Conservation (phyloP, 2,888 invertebrate species). For the Cheilosia pagana region DNA sequence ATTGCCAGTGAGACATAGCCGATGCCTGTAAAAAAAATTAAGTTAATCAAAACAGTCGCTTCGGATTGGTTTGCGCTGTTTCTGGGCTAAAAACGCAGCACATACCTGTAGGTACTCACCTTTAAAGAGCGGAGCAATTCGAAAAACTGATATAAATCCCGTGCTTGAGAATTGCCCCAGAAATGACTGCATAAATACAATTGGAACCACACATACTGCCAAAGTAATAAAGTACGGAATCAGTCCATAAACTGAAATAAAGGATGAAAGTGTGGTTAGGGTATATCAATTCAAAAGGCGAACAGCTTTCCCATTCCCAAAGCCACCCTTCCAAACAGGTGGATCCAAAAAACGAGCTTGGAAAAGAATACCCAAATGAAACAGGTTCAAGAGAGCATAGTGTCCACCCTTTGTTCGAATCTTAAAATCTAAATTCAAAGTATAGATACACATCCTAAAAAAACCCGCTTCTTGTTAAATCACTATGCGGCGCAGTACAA, state of each 20-base stretch:
- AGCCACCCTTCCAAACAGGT: too few species aligned
- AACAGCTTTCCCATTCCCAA: too few species aligned
- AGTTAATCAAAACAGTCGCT: not conserved
- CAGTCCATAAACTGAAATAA: conserved; percentile 76
- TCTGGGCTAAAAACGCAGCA: not conserved
- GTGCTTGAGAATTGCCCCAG: conserved; percentile 93
- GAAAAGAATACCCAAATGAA: too few species aligned
- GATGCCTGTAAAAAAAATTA: conserved; percentile 86
- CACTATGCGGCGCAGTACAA: too few species aligned
- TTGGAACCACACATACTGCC: conserved; percentile 91
- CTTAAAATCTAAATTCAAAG: too few species aligned
- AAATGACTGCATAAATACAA: conserved; percentile 94
- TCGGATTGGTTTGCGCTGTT: not conserved
- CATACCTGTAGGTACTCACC: not conserved
- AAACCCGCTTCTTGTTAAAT: too few species aligned
- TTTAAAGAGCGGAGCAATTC: conserved; percentile 82
- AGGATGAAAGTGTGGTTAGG: not conserved
- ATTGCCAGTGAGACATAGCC: conserved; percentile 92
- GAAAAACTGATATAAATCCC: conserved; percentile 92
- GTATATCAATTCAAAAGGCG: too few species aligned
- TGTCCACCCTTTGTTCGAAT: too few species aligned
- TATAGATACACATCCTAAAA: too few species aligned
- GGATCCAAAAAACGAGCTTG: too few species aligned
- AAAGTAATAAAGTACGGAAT: conserved; percentile 86
- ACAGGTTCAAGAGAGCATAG: too few species aligned